Percentiles rank a stretch among this genome's conserved stretches.
Conservation (phyloP, 2,113 vertebrate genomes). For the Neomonachus schauinslandi region DNA sequence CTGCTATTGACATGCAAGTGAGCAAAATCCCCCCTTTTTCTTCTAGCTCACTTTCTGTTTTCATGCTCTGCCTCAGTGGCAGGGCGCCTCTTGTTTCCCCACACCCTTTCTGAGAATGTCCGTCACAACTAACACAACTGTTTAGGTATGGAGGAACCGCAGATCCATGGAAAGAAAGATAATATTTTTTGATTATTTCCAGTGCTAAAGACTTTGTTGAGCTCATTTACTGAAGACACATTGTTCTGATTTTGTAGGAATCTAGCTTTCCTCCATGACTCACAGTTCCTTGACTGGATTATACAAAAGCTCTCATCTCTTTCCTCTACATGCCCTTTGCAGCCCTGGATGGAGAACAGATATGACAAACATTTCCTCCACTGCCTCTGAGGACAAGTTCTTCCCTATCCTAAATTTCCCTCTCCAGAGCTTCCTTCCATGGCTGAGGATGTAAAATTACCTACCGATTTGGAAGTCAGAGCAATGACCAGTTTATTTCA, state of each 20-base stretch:
- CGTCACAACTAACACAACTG: neutral
- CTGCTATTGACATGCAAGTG: neutral
- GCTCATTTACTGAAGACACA: neutral
- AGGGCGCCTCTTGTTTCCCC: neutral
- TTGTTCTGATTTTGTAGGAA: constrained; percentile 41
- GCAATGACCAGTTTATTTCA: neutral
- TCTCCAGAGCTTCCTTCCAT: neutral
- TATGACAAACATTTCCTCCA: neutral
- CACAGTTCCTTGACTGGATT: neutral
- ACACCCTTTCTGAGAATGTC: neutral
- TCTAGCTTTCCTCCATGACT: neutral
- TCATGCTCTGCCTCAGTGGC: neutral
- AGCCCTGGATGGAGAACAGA: neutral
- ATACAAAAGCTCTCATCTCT: neutral
- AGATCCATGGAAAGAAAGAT: neutral
- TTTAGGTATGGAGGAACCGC: neutral
- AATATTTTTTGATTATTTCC: neutral
- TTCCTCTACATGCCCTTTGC: neutral
- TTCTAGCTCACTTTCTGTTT: neutral
- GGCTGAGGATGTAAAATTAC: neutral
- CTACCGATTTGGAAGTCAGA: neutral
- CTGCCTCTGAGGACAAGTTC: neutral
- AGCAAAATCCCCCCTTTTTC: neutral
- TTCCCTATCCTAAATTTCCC: neutral
- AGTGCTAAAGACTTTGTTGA: neutral